These are phyloP conservation scores for Caenorhabditis virilis DNA, from an alignment of 2,888 invertebrate genomes.

Conservation along the genomic window DNA sequence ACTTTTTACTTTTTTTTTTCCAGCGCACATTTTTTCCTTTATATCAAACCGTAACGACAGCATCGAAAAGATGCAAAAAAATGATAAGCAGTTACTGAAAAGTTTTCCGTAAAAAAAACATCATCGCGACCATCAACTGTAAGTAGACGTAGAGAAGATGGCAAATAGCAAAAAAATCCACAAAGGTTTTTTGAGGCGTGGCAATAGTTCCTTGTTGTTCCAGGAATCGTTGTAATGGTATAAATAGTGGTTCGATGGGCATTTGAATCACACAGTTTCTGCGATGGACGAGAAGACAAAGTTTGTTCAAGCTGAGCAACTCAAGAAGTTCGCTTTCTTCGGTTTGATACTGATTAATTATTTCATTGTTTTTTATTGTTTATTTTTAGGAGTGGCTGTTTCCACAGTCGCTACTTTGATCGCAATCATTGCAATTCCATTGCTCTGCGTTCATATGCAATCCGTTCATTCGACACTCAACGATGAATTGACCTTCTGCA, in stretches of 20 bases:
- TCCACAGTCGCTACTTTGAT: conserved; percentile 53
- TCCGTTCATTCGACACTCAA: conserved; percentile 57
- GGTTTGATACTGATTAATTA: conserved; percentile 29
- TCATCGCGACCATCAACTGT: too few relatives aligned
- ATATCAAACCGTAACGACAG: too few relatives aligned
- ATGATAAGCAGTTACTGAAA: too few relatives aligned
- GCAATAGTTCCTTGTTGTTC: conserved; percentile 10
- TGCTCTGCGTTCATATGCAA: conserved; percentile 56
- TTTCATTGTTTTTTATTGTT: background rate
- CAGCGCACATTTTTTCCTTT: too few relatives aligned
- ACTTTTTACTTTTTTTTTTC: too few relatives aligned
- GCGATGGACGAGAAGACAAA: conserved; percentile 54
- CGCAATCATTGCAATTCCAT: conserved; percentile 51
- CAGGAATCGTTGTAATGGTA: conserved; percentile 17
- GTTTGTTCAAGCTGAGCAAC: conserved; percentile 58
- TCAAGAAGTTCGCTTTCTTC: conserved; percentile 65
- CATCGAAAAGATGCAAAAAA: too few relatives aligned
- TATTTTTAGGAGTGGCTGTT: conserved; percentile 39
- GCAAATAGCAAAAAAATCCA: conserved; percentile 22
- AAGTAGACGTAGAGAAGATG: conserved; percentile 1
- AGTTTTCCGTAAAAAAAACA: too few relatives aligned
- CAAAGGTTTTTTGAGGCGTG: conserved; percentile 36
- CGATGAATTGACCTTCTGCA: conserved; percentile 60
- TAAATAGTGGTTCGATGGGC: conserved; percentile 21
- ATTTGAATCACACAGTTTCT: conserved; percentile 12